A percentile compares a stretch with the other conserved stretches of the same genome.
Evolutionary conservation across 2,113 vertebrate genomes (phyloP).

Genomic region (Sclerurus mexicanus): DNA sequence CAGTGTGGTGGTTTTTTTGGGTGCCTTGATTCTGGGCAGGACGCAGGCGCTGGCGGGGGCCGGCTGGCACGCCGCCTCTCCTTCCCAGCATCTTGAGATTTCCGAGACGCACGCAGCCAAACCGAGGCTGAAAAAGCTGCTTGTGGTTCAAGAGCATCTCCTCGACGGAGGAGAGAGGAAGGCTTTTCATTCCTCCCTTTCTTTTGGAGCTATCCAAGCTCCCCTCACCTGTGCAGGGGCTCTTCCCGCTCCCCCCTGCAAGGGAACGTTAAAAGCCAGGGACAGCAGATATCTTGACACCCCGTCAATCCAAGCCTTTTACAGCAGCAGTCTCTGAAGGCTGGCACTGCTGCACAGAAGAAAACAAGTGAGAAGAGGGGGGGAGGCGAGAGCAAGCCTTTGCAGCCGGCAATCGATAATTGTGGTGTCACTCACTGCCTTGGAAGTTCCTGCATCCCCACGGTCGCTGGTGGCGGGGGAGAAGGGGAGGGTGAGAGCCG

Average conservation of each 20-base stretch:
- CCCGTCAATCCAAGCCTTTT: constrained; percentile 59
- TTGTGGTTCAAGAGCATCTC: constrained; percentile 54
- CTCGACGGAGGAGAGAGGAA: neutral
- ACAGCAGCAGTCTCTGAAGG: constrained; percentile 60
- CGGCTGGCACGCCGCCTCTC: neutral
- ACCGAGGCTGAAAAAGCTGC: constrained; percentile 42
- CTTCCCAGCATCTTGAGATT: constrained; percentile 48
- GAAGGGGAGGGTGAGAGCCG: neutral
- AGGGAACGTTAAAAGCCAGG: constrained; percentile 45
- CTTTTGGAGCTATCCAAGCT: constrained; percentile 7
- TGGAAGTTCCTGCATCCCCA: constrained; percentile 45
- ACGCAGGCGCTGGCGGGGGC: neutral
- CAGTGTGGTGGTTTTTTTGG: neutral
- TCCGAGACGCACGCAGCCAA: neutral
- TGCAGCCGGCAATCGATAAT: constrained; percentile 56
- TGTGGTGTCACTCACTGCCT: constrained; percentile 46
- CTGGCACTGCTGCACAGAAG: constrained; percentile 56
- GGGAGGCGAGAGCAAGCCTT: constrained; percentile 36
- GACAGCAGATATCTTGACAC: constrained; percentile 59
- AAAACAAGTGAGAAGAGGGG: constrained; percentile 50
- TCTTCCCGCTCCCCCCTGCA: neutral
- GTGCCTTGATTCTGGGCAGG: neutral
- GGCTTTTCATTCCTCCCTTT: constrained; percentile 27
- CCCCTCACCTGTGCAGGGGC: neutral
- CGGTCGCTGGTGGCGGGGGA: neutral